Conservation (phyloP, 2,888 invertebrate species). For the Drosophila monieri region DNA sequence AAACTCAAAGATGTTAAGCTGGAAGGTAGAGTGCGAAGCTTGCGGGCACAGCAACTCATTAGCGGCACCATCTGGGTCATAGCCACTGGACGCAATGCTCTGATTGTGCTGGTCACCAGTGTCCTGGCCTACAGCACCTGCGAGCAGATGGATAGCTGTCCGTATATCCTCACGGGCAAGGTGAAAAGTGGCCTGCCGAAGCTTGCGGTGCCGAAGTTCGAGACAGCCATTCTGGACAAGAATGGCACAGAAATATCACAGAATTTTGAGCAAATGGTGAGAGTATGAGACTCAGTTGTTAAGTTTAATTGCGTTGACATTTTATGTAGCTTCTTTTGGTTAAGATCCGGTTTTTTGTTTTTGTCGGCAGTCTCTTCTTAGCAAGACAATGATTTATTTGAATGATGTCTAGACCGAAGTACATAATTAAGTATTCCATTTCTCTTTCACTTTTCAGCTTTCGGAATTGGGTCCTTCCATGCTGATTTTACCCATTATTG, state of each 20-base stretch:
- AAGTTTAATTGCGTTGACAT: not conserved
- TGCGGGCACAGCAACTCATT: constrained; percentile 81
- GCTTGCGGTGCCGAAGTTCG: constrained; percentile 89
- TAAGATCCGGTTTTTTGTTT: not conserved
- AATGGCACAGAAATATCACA: constrained; percentile 79
- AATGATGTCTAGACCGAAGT: too few relatives aligned
- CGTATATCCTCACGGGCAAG: constrained; percentile 90
- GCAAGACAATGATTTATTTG: not conserved
- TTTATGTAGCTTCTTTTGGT: constrained; percentile 55
- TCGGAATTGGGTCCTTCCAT: constrained; percentile 93
- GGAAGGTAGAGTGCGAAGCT: constrained; percentile 43
- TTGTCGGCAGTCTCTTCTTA: not conserved
- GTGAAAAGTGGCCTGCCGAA: constrained; percentile 89
- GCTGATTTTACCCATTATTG: constrained; percentile 93
- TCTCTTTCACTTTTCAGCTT: constrained; percentile 83
- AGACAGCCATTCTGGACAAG: constrained; percentile 84
- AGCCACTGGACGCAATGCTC: constrained; percentile 92
- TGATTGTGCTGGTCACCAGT: constrained; percentile 88
- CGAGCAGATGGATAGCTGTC: constrained; percentile 81
- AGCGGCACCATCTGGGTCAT: constrained; percentile 90
- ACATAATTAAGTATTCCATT: not conserved
- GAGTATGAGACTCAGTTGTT: not conserved
- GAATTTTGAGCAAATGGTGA: constrained; percentile 79
- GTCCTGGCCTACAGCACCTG: constrained; percentile 88
- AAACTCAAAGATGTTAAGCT: constrained; percentile 74